These are phyloP conservation scores for Pantherophis guttatus DNA, from an alignment of 2,113 vertebrate genomes.

Conservation along the genomic window DNA sequence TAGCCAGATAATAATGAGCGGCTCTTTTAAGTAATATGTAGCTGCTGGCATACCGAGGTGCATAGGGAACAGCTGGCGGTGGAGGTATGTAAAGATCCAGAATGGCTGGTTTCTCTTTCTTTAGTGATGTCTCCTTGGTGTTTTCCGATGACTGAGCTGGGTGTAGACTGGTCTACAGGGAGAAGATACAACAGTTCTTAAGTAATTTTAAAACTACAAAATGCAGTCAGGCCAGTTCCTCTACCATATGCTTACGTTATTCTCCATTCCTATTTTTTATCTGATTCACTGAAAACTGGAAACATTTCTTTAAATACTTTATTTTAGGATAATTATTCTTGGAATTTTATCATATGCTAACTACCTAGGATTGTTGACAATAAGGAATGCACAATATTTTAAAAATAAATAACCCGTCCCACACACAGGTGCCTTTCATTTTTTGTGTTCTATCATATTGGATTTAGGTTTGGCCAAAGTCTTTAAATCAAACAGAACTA, in stretches of 20 bases:
- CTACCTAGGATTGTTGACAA: background rate
- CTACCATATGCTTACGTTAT: background rate
- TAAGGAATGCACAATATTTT: background rate
- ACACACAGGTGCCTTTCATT: no score
- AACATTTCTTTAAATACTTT: background rate
- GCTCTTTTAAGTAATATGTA: accelerated
- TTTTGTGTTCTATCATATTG: background rate
- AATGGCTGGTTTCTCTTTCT: slow-evolving; percentile 83
- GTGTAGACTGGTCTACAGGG: slow-evolving; percentile 71
- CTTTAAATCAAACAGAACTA: background rate
- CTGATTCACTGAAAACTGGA: background rate
- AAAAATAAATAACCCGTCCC: background rate
- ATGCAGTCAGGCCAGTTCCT: no score
- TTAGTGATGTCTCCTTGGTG: slow-evolving; percentile 69
- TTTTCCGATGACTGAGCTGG: slow-evolving; percentile 71
- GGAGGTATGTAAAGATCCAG: slow-evolving; percentile 88
- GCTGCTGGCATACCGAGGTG: slow-evolving; percentile 75
- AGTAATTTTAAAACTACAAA: background rate
- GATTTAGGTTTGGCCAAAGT: background rate
- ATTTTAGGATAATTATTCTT: background rate
- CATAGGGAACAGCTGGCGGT: slow-evolving; percentile 83
- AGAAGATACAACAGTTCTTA: slow-evolving; percentile 9
- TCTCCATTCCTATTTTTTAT: background rate
- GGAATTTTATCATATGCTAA: background rate
- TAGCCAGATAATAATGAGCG: background rate